Percentiles rank a stretch among this genome's conserved stretches.
Conservation (phyloP, 2,888 invertebrate species). For the Parasteatoda lunata region DNA sequence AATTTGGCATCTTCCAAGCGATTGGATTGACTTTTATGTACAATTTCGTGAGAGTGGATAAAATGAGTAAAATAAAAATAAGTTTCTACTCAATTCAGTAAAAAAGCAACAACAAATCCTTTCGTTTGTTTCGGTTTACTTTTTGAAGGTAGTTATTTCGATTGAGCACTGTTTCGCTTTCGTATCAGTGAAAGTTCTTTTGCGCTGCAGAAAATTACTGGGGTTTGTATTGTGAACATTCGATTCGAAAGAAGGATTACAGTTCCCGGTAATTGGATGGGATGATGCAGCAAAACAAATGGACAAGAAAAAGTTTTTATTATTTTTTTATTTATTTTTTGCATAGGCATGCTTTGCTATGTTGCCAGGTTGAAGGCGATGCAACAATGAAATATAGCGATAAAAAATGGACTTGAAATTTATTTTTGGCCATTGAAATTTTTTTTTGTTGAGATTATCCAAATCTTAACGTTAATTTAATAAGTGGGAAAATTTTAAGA, state of each 20-base stretch:
- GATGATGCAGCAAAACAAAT: not conserved
- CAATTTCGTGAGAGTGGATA: not conserved
- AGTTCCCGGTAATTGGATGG: not conserved
- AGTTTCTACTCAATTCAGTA: not conserved
- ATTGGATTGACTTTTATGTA: constrained; percentile 1
- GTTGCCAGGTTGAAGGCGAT: too few species aligned
- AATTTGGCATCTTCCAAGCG: constrained; percentile 2
- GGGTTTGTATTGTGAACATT: not conserved
- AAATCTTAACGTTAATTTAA: too few species aligned
- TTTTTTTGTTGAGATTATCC: too few species aligned
- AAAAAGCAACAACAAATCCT: not conserved
- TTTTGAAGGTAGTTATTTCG: not conserved
- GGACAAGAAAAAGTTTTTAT: too few species aligned
- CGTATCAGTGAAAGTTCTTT: not conserved
- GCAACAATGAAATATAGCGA: too few species aligned
- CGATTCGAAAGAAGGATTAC: not conserved
- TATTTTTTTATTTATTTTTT: too few species aligned
- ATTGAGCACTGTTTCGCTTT: not conserved
- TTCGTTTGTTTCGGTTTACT: constrained; percentile 1
- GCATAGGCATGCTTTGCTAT: too few species aligned
- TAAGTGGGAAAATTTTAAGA: too few species aligned
- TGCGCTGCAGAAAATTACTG: not conserved
- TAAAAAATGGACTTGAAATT: too few species aligned
- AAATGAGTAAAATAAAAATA: too few species aligned
- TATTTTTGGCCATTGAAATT: too few species aligned